These are phyloP conservation scores for Cephus sareptanus DNA, from an alignment of 2,888 invertebrate species.

Conservation along the genomic window DNA sequence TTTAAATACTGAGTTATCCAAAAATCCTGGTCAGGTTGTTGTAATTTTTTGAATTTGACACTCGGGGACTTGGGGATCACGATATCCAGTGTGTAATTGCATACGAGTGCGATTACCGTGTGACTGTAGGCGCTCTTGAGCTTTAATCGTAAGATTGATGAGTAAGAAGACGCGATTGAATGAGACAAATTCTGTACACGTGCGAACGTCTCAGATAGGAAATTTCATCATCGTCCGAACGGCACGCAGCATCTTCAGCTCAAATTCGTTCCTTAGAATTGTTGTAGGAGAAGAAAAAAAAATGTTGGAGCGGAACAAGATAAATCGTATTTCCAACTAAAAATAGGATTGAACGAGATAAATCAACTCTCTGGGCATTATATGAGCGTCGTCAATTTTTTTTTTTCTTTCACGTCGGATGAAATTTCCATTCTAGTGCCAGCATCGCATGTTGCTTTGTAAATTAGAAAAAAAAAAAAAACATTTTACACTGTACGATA, in stretches of 20 bases:
- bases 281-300: not conserved
- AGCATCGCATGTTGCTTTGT: not conserved
- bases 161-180: not conserved
- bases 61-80: too few species aligned
- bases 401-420: not conserved
- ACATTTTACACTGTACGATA: not conserved
- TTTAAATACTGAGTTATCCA: too few species aligned
- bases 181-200: not conserved
- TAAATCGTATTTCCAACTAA: not conserved
- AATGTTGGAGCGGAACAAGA: not conserved
- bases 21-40: too few species aligned
- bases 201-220: not conserved
- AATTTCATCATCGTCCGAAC: not conserved
- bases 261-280: not conserved
- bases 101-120: not conserved
- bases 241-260: not conserved
- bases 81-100: not conserved
- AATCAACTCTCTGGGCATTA: not conserved
- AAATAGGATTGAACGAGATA: not conserved
- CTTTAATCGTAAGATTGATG: not conserved
- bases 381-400: not conserved
- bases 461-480: not conserved
- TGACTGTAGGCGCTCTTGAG: not conserved
- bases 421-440: not conserved
- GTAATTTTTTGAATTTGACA: too few species aligned